Evolutionary conservation across 2,113 vertebrate species (phyloP).

Genomic region (Ceuthmochares aereus): DNA sequence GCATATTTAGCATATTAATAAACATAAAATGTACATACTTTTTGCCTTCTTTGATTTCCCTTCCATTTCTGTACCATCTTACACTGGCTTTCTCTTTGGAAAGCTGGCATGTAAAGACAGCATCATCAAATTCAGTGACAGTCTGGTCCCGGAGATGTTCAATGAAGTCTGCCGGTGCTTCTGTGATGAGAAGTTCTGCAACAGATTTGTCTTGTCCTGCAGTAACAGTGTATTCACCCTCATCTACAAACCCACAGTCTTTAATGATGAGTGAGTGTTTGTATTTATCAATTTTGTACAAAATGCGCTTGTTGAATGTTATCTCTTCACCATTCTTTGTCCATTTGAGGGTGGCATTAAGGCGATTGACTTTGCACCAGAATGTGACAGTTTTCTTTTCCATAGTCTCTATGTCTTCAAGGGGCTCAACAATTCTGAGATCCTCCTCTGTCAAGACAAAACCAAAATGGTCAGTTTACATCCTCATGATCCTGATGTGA

Average conservation of each 20-base stretch:
- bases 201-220: constrained; percentile 90
- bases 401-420: constrained; percentile 95
- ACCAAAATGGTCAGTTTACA: background rate
- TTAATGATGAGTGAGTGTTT: constrained; percentile 94
- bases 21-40: constrained; percentile 78
- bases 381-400: constrained; percentile 95
- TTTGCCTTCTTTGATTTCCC: constrained; percentile 93
- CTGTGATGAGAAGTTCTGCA: constrained; percentile 93
- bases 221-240: constrained; percentile 91
- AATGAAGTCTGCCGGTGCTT: constrained; percentile 94
- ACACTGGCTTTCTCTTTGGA: constrained; percentile 92
- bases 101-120: constrained; percentile 91
- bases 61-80: constrained; percentile 94
- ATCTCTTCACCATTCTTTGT: constrained; percentile 92
- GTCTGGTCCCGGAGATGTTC: constrained; percentile 92
- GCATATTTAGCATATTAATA: background rate
- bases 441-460: constrained; percentile 86
- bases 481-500: background rate
- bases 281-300: constrained; percentile 90
- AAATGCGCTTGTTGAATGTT: constrained; percentile 84
- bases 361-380: constrained; percentile 94
- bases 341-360: constrained; percentile 91
- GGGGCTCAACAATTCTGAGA: constrained; percentile 88
- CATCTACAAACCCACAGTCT: constrained; percentile 92
- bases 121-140: constrained; percentile 96